These are phyloP conservation scores for Elanoides forficatus DNA, from an alignment of 2,113 vertebrate species.

Conservation along the genomic window DNA sequence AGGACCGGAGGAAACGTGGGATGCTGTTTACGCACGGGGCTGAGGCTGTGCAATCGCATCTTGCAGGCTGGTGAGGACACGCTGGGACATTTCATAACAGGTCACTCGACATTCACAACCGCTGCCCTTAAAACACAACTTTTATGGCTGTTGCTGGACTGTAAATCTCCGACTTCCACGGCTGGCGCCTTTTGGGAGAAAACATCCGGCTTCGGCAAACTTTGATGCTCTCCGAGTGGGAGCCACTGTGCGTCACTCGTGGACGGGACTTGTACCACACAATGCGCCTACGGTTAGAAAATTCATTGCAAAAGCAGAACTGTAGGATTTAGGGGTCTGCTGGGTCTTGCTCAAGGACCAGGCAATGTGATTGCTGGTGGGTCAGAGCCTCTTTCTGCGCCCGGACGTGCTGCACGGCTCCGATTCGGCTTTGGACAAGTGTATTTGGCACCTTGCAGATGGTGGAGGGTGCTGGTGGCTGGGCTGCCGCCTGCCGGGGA, in stretches of 20 bases:
- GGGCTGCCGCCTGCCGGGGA: fast-evolving
- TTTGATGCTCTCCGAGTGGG: background rate
- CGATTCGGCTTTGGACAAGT: fast-evolving
- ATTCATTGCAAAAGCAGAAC: background rate
- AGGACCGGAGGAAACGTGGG: background rate
- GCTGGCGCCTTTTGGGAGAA: background rate
- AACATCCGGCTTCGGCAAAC: background rate
- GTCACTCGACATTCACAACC: fast-evolving
- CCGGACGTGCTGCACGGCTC: fast-evolving
- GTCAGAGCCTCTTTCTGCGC: background rate
- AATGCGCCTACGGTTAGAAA: background rate
- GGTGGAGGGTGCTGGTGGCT: background rate
- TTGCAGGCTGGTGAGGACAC: background rate
- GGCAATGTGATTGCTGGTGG: fast-evolving
- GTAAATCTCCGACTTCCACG: background rate
- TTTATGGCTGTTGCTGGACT: background rate
- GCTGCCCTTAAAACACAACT: background rate
- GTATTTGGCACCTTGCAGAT: fast-evolving
- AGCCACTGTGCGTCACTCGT: background rate
- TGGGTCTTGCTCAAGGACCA: background rate
- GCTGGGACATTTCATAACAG: background rate
- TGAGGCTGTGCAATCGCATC: background rate
- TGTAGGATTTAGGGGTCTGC: fast-evolving
- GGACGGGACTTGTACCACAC: background rate
- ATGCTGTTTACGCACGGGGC: fast-evolving